These are phyloP conservation scores for Agrochola lota DNA, from an alignment of 2,888 invertebrate species.

Conservation along the genomic window DNA sequence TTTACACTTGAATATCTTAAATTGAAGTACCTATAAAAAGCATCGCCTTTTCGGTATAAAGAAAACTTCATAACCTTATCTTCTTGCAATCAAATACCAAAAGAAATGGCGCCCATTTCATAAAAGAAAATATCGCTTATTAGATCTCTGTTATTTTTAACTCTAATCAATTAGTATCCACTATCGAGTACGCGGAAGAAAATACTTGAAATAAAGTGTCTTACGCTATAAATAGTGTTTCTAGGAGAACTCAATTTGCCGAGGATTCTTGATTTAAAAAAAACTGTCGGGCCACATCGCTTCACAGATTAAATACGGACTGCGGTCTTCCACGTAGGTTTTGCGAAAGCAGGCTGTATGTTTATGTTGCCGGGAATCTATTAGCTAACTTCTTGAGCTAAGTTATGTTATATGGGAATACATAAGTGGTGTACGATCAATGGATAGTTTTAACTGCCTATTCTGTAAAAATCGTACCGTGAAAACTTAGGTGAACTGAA, in stretches of 20 bases:
- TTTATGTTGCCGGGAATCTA: slow-evolving; percentile 50
- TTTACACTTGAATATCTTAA: too few species aligned
- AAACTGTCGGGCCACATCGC: slow-evolving; percentile 25
- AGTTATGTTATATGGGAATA: slow-evolving; percentile 22
- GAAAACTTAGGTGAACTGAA: too few species aligned
- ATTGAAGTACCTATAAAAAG: too few species aligned
- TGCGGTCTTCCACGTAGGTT: slow-evolving; percentile 61
- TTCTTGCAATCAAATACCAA: neutral
- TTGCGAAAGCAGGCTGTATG: slow-evolving; percentile 64
- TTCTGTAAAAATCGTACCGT: too few species aligned
- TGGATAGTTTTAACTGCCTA: neutral
- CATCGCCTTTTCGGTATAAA: neutral
- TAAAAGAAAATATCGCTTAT: slow-evolving; percentile 18
- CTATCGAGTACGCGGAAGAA: slow-evolving; percentile 55
- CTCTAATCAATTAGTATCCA: slow-evolving; percentile 42
- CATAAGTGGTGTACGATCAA: neutral
- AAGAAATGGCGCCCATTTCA: slow-evolving; percentile 18
- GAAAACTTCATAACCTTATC: neutral
- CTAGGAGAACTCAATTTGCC: slow-evolving; percentile 52
- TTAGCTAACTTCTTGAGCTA: slow-evolving; percentile 42
- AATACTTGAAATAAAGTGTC: slow-evolving; percentile 45
- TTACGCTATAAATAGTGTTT: slow-evolving; percentile 52
- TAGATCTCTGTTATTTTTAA: slow-evolving; percentile 36
- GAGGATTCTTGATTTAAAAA: slow-evolving; percentile 37
- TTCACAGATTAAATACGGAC: slow-evolving; percentile 48